Percentiles rank a stretch among this genome's conserved stretches.
These are phyloP conservation scores for Myrmecobius fasciatus DNA, from an alignment of 2,113 vertebrate species.

Conservation along the genomic window DNA sequence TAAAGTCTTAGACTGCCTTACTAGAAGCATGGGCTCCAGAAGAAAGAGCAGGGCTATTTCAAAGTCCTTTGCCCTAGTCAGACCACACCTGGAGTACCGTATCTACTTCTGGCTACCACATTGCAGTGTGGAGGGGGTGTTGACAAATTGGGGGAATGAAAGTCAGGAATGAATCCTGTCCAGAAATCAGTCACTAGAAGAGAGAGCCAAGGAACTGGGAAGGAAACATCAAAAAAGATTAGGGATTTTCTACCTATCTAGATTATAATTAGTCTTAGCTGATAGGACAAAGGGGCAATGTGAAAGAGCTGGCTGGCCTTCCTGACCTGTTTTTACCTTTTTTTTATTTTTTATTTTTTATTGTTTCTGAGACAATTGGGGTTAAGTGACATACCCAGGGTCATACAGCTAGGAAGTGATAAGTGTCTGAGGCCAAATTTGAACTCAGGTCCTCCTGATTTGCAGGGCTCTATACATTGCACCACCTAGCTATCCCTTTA, in stretches of 20 bases:
- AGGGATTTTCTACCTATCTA: not conserved
- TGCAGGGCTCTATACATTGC: no score
- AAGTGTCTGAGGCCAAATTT: no score
- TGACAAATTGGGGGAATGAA: not conserved
- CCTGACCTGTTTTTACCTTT: not conserved
- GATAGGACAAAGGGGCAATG: not conserved
- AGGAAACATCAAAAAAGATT: not conserved
- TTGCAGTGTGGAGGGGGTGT: not conserved
- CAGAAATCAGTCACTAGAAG: not conserved
- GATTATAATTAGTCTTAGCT: not conserved
- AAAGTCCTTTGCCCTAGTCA: not conserved
- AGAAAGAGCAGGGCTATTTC: not conserved
- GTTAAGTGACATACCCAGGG: no score
- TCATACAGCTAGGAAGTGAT: no score
- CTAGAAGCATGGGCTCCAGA: not conserved
- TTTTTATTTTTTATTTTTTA: no score
- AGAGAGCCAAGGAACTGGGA: not conserved
- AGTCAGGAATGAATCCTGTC: not conserved
- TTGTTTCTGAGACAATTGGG: no score
- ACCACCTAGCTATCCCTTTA: no score
- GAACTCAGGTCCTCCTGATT: no score
- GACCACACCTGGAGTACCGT: not conserved
- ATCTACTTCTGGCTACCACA: not conserved
- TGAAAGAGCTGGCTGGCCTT: not conserved
- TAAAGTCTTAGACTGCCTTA: rapidly evolving